These are phyloP conservation scores for Porites divaricata DNA, from an alignment of 92 coral and sea anemone genomes.

Conservation along the genomic window DNA sequence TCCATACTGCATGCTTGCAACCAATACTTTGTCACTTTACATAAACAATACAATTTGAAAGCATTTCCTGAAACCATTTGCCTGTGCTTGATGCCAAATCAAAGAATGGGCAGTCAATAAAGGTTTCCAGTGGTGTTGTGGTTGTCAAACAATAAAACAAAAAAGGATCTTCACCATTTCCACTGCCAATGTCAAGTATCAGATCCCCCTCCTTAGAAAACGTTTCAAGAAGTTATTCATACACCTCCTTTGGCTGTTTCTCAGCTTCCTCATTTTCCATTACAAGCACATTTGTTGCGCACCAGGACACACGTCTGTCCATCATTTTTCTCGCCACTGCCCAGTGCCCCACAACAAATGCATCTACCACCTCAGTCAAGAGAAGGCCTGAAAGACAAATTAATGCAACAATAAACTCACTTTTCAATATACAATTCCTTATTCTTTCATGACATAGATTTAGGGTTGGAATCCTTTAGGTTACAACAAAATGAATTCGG, in stretches of 20 bases:
- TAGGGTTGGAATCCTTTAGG: slow-evolving; percentile 3
- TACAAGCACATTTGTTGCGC: not conserved
- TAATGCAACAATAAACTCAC: not conserved
- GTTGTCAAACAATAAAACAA: slow-evolving; percentile 1
- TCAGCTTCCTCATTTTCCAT: not conserved
- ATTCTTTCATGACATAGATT: slow-evolving; percentile 4
- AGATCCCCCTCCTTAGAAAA: slow-evolving; percentile 10
- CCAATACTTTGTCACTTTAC: not conserved
- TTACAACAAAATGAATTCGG: not conserved
- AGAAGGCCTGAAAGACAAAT: slow-evolving; percentile 21
- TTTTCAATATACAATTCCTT: not conserved
- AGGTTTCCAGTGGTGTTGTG: slow-evolving; percentile 7
- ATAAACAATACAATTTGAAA: not conserved
- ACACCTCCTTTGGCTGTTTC: slow-evolving; percentile 5
- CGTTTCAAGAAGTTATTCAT: not conserved
- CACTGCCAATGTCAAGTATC: slow-evolving; percentile 18
- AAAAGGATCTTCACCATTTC: slow-evolving; percentile 2
- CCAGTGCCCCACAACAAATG: slow-evolving; percentile 28
- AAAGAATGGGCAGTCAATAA: not conserved
- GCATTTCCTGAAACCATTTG: not conserved
- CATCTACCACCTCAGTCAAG: slow-evolving; percentile 3
- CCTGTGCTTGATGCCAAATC: not conserved
- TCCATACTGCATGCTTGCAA: not conserved
- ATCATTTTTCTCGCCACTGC: slow-evolving; percentile 18
- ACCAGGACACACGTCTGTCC: slow-evolving; percentile 14